Percentiles rank a stretch among this genome's conserved stretches.
These are phyloP conservation scores for Distichodus sexfasciatus DNA, from an alignment of 2,797 vertebrate genomes.

Conservation along the genomic window DNA sequence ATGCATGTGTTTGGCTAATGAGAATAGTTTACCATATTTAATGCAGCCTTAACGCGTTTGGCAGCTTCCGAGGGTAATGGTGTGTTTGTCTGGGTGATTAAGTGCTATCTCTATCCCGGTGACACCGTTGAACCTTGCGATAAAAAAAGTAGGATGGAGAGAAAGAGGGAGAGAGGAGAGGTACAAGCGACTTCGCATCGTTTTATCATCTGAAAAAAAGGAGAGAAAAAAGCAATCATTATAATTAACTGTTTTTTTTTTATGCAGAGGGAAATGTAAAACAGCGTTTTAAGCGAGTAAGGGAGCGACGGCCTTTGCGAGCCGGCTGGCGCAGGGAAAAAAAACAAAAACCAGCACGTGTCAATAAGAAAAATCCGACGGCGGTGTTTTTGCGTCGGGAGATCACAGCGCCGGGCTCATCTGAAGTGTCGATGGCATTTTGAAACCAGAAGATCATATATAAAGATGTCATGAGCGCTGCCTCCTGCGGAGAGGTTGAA, in stretches of 20 bases:
- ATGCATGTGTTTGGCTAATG: constrained; percentile 74
- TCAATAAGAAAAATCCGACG: constrained; percentile 80
- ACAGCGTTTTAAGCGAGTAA: constrained; percentile 45
- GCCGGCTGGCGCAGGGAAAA: constrained; percentile 63
- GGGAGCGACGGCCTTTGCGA: constrained; percentile 32
- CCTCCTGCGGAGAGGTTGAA: constrained; percentile 82
- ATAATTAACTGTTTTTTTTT: constrained; percentile 56
- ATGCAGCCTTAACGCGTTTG: constrained; percentile 65
- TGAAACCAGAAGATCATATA: constrained; percentile 81
- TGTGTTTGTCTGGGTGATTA: constrained; percentile 76
- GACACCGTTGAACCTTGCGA: constrained; percentile 65
- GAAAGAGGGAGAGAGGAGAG: constrained; percentile 11
- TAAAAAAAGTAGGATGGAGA: constrained; percentile 55
- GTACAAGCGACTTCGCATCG: constrained; percentile 30
- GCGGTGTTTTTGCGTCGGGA: constrained; percentile 78
- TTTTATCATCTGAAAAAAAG: constrained; percentile 45
- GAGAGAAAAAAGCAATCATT: constrained; percentile 13
- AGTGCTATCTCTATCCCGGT: constrained; percentile 66
- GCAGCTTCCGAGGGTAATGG: constrained; percentile 75
- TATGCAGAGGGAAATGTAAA: constrained; percentile 44
- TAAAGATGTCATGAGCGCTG: constrained; percentile 80
- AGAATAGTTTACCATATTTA: constrained; percentile 71
- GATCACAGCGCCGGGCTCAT: constrained; percentile 80
- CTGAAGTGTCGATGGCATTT: constrained; percentile 84
- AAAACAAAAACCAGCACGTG: too few species aligned